A percentile compares a stretch with the other conserved stretches of the same genome.
These are phyloP conservation scores for Pionites leucogaster DNA, from an alignment of 2,113 vertebrate species.

Conservation along the genomic window DNA sequence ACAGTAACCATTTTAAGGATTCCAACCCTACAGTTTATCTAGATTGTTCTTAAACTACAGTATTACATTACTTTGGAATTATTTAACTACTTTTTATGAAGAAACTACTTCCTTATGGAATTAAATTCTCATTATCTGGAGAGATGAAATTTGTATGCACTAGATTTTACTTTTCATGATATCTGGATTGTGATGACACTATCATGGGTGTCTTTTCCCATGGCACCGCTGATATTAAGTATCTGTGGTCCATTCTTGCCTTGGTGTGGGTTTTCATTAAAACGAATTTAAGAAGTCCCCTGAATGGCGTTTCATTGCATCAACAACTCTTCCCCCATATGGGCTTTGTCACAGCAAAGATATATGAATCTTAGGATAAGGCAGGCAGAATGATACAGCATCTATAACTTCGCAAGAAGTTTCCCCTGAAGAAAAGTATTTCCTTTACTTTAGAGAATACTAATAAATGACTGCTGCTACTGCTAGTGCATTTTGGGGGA, in stretches of 20 bases:
- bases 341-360: neutral
- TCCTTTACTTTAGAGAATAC: neutral
- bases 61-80: neutral
- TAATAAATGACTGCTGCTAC: neutral
- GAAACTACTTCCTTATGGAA: neutral
- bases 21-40: neutral
- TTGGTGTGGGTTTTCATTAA: neutral
- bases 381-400: neutral
- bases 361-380: neutral
- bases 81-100: neutral
- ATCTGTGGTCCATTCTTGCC: neutral
- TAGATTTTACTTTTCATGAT: neutral
- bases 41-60: neutral
- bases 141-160: neutral
- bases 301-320: neutral
- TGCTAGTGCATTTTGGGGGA: neutral
- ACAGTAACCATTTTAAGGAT: neutral
- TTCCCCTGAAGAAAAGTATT: neutral
- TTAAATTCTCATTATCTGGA: neutral
- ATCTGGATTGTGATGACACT: neutral
- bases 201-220: neutral
- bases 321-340: neutral
- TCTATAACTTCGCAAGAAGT: neutral
- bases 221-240: neutral
- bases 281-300: neutral